A percentile compares a stretch with the other conserved stretches of the same genome.
Evolutionary conservation across 2,113 vertebrate genomes (phyloP).

Genomic region (Pagrus major): DNA sequence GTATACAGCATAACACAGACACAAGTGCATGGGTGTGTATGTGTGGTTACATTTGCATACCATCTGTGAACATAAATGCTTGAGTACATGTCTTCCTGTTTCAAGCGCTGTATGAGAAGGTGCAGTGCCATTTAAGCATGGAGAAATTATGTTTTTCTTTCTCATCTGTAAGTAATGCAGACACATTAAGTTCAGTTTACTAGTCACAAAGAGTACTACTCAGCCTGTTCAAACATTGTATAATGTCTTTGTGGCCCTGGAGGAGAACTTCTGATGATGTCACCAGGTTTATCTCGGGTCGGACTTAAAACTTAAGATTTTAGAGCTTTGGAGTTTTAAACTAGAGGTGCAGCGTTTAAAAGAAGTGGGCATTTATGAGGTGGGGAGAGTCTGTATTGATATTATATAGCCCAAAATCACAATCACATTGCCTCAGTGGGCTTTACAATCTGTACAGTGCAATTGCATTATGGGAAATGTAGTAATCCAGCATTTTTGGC

Average conservation of each 20-base stretch:
- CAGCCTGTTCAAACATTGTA: background rate
- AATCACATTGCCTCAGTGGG: too few species aligned
- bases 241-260: background rate
- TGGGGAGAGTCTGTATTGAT: background rate
- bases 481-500: background rate
- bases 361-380: background rate
- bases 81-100: background rate
- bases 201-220: background rate
- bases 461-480: background rate
- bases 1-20: conserved; percentile 30
- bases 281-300: background rate
- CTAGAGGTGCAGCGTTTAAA: background rate
- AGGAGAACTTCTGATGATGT: background rate
- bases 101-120: background rate
- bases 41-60: background rate
- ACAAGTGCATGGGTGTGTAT: conserved; percentile 1
- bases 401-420: too few species aligned
- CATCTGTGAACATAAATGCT: background rate
- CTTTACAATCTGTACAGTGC: too few species aligned
- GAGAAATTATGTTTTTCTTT: background rate
- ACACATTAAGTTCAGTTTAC: background rate
- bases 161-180: conserved; percentile 10
- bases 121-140: background rate
- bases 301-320: background rate
- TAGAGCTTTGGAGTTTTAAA: background rate